These are phyloP conservation scores for Neolamprologus tretocephalus DNA, from an alignment of 2,113 vertebrate genomes.

Conservation along the genomic window DNA sequence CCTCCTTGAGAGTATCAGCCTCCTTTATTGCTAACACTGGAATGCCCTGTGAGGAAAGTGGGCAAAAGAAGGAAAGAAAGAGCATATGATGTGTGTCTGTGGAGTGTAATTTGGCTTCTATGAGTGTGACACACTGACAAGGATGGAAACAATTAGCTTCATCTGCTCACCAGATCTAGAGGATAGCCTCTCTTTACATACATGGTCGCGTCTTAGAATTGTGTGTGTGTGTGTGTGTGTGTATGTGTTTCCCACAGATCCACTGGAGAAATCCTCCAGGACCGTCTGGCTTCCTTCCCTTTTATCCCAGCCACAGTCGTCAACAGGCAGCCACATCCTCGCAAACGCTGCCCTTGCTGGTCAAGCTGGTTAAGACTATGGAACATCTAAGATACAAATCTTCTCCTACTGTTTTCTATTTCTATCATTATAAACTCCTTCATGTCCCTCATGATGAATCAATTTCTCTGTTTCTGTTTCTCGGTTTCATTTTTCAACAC, in stretches of 20 bases:
- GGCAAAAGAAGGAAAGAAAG: background rate
- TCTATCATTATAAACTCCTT: background rate
- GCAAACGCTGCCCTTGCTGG: background rate
- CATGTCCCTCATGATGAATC: background rate
- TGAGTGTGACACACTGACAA: background rate
- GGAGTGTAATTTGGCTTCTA: background rate
- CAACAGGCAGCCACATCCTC: constrained; percentile 18
- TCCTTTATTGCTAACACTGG: background rate
- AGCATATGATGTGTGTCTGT: background rate
- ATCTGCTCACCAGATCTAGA: constrained; percentile 46
- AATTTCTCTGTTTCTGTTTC: background rate
- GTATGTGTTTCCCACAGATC: background rate
- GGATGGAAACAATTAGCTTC: constrained; percentile 47
- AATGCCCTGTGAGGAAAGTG: background rate
- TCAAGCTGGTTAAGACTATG: background rate
- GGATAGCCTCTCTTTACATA: constrained; percentile 39
- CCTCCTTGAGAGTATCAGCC: background rate
- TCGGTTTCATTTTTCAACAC: background rate
- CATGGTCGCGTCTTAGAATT: background rate
- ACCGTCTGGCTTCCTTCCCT: constrained; percentile 23
- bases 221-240: background rate
- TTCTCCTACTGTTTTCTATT: background rate
- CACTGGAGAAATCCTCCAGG: background rate
- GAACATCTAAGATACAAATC: background rate
- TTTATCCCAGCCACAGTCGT: constrained; percentile 28